Conservation (phyloP, 2,888 invertebrate species). For the Hecatera dysodea region DNA sequence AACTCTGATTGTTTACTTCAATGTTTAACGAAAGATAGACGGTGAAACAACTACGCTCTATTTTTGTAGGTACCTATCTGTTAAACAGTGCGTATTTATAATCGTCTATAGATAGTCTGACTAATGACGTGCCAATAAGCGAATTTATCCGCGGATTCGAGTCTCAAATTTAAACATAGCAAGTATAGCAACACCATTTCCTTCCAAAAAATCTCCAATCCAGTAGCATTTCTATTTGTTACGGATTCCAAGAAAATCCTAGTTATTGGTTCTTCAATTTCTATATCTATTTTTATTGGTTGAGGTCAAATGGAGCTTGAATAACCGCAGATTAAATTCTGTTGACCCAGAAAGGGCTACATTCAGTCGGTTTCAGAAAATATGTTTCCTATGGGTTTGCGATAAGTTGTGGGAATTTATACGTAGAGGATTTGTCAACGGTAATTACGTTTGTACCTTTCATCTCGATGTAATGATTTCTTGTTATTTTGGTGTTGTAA, state of each 20-base stretch:
- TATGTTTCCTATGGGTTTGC: slow-evolving; percentile 19
- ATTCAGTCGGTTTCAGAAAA: slow-evolving; percentile 33
- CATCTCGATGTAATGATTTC: neutral
- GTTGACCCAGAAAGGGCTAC: slow-evolving; percentile 44
- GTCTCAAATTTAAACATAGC: neutral
- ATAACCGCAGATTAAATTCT: slow-evolving; percentile 54
- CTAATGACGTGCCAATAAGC: slow-evolving; percentile 16
- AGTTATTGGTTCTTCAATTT: slow-evolving; percentile 25
- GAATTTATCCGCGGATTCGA: neutral
- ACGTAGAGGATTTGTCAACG: slow-evolving; percentile 3
- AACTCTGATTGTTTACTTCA: slow-evolving; percentile 43
- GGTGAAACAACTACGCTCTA: slow-evolving; percentile 31
- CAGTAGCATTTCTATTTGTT: slow-evolving; percentile 1
- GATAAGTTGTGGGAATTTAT: slow-evolving; percentile 22
- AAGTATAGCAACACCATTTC: neutral
- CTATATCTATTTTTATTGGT: slow-evolving; percentile 34
- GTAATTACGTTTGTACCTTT: slow-evolving; percentile 16
- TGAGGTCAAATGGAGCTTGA: slow-evolving; percentile 51
- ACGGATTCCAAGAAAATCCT: slow-evolving; percentile 1
- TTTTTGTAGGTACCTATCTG: slow-evolving; percentile 13
- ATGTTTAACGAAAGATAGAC: slow-evolving; percentile 38
- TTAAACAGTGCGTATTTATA: slow-evolving; percentile 32
- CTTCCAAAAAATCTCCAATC: neutral
- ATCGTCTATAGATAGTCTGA: slow-evolving; percentile 31
- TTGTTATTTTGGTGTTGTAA: neutral